Base-by-base conservation (phyloP, 2,888 invertebrate genomes). In the Melipona beecheii region DNA sequence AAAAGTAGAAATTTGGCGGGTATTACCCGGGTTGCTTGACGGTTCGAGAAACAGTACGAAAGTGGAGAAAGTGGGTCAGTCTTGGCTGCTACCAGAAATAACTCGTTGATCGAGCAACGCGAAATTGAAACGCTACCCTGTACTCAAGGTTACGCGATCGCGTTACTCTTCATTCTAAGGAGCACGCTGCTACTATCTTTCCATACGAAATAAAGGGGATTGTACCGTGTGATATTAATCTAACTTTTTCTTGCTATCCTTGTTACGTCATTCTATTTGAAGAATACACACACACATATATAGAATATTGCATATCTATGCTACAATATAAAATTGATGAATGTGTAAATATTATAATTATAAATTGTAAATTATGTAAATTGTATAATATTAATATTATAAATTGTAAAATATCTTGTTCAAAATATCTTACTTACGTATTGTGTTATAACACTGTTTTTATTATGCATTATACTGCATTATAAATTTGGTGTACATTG, bases 11-110 rank as follows among this genome's bases (percentile, higher is more conserved):
- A 68, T 76, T 76, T 66, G 64, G 70, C 75, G 66, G 36, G 70
- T 79, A 50, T 56, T 24, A 64, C 52, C 72, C 64, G n/a, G 60
- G 11, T 74, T 65, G 81, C 68, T 56, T 71, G 65, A 65, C 9
- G 43, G 71, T 31, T 65, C 79, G 69, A 74, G 76, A 83, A 88
- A 78, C 75, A 78, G 62, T 49, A 65, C 60, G 81, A 87, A 83
- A 87, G 75, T 70, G 77, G 87, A 78, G 82, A 82, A 89, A 89
- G 87, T 85, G 79, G 85, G 87, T 86, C 85, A 75, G 50, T 73
- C 65, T 36, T 73, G 86, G 36, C 54, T 52, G 76, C 65, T 50
- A 77, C 73, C 80, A 86, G 75, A 82, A 85, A 86, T 75, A 81
- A 65, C 78, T 76, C 27, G 54, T 75, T 64, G 43, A 60, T 4